Conservation (phyloP, 2,113 vertebrate genomes). For the Syngnathus typhle region DNA sequence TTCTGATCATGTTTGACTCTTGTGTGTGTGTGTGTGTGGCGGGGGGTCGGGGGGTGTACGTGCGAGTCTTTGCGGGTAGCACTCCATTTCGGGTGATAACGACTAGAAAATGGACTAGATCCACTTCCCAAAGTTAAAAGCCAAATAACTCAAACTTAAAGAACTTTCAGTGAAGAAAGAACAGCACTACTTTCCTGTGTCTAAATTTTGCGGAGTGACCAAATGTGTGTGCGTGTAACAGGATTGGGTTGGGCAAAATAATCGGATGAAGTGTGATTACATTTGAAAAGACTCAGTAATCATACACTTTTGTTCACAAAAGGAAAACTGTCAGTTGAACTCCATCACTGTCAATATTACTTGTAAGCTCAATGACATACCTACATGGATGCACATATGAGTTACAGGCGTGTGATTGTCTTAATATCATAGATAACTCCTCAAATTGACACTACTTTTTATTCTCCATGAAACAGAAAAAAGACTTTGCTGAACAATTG, state of each 20-base stretch:
- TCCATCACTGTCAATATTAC: constrained; percentile 14
- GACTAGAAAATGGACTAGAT: not conserved
- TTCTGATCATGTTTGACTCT: not conserved
- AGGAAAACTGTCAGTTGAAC: constrained; percentile 12
- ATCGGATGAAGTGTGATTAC: constrained; percentile 28
- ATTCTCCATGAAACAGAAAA: not conserved
- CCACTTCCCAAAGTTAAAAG: not conserved
- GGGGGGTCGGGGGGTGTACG: too few species aligned
- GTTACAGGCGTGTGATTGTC: not conserved
- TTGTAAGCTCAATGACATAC: constrained; percentile 9
- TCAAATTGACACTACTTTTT: not conserved
- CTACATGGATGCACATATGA: not conserved
- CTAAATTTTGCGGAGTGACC: not conserved
- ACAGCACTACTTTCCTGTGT: not conserved
- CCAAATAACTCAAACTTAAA: not conserved
- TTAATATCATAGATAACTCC: not conserved
- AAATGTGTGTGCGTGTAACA: constrained; percentile 15
- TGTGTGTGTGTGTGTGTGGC: too few species aligned
- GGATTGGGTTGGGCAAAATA: constrained; percentile 15
- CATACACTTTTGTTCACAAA: constrained; percentile 3
- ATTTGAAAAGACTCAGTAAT: constrained; percentile 18
- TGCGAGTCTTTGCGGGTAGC: not conserved
- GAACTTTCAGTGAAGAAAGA: not conserved
- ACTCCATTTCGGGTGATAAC: not conserved
- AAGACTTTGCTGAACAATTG: not conserved